A percentile compares a stretch with the other conserved stretches of the same genome.
Conservation (phyloP, 2,888 invertebrate species). For the Helobdella robusta region DNA sequence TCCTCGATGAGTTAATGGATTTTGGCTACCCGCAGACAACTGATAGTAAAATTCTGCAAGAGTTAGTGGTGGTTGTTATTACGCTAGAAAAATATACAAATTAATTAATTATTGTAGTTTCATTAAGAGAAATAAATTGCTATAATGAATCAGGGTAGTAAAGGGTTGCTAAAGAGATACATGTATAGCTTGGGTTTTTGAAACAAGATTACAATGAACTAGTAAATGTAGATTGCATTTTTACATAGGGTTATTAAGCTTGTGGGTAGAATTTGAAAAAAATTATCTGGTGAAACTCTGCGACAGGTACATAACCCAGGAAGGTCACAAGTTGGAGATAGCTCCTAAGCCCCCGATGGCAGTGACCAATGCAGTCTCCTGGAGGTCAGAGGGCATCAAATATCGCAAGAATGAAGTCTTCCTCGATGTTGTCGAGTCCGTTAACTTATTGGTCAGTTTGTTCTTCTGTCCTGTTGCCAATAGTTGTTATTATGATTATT, state of each 20-base stretch:
- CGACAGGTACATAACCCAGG: constrained; percentile 79
- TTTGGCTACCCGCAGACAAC: constrained; percentile 98
- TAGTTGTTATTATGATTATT: too few species aligned
- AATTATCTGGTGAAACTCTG: too few species aligned
- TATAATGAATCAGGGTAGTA: too few species aligned
- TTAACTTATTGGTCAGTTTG: constrained; percentile 66
- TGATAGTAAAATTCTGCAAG: constrained; percentile 92
- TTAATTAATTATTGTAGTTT: background rate
- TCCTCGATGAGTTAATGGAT: constrained; percentile 89
- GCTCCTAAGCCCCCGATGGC: constrained; percentile 93
- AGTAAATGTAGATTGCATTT: too few species aligned
- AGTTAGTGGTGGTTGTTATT: constrained; percentile 52
- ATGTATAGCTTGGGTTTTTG: background rate
- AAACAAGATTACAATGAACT: background rate
- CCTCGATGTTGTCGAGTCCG: constrained; percentile 94
- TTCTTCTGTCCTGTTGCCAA: too few species aligned
- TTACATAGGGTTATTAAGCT: too few species aligned
- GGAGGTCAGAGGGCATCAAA: constrained; percentile 95
- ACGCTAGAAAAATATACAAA: background rate
- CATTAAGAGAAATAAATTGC: background rate
- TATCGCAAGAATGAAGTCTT: constrained; percentile 99
- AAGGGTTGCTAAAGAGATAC: too few species aligned
- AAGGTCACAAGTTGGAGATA: constrained; percentile 91
- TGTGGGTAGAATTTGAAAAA: too few species aligned
- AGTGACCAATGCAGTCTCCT: constrained; percentile 98